Base-by-base conservation (phyloP, 2,888 invertebrate genomes). In the Polydesmus complanatus region DNA sequence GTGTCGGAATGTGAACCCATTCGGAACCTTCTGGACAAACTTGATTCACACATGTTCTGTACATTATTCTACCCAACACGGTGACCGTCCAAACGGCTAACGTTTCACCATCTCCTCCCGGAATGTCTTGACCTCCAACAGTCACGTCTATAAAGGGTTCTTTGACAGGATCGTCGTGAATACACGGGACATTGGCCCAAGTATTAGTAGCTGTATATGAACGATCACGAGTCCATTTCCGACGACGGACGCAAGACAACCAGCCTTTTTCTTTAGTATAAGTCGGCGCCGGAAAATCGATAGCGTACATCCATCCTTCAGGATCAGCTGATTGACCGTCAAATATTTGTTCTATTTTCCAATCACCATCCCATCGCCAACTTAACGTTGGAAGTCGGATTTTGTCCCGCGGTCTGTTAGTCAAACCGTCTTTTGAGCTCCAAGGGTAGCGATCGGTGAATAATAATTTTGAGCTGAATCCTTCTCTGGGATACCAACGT, bases 321-420 rank as follows among this genome's bases (percentile, higher is more conserved):
- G 60, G 64, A 50, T 56, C 61, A 37, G 23, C 49, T 22, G 52
- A 27, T 27, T 56, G 61, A 1, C 92, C 92, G 72, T 69, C 67
- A 8, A 72, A 65, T 58, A 70, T 71, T 52, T 71, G 70, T 62
- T 73, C 73, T 26, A 73, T 66, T 68, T 86, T 84, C 93, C 94
- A 94, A 67, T 91, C 90, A 2, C 88, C 88, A 77, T 95, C 94
- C 94, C 94, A 95, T 70, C 90, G 87, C 94, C 94, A 95, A 19
- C 91, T 90, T 83, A 90, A 86, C 0, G 93, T 92, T 3, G 94
- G 94, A 54, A 94, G 75, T 64, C 87, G 79, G 63, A 94, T 88
- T 72, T 83, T 83, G 68, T 88, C 85, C 66, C 88, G 84, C 37
- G 84, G 81, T 62, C 89, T 79, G 68, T 88, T 86, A 47, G 81